phyloP scores from a whole-genome alignment of 2,113 vertebrate species.

The Indicator indicator region DNA sequence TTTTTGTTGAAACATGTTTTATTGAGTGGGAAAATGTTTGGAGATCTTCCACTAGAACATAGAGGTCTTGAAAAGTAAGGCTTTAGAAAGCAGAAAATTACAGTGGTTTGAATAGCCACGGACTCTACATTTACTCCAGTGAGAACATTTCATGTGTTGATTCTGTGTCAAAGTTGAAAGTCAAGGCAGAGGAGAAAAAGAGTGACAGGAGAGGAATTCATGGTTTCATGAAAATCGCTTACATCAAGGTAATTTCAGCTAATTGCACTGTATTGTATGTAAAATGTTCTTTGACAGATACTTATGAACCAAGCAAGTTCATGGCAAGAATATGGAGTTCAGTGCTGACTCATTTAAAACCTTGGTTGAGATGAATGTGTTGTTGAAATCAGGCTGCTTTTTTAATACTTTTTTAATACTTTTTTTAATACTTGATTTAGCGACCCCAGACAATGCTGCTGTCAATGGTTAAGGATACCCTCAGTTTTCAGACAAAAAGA shows the following conservation, averaged over 20 bases:
- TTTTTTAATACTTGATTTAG: neutral
- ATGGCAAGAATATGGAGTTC: neutral
- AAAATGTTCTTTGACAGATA: neutral
- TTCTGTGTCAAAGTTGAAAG: neutral
- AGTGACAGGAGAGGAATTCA: neutral
- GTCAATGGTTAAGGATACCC: neutral
- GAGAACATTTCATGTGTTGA: neutral
- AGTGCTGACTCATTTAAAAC: neutral
- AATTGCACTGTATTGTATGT: neutral
- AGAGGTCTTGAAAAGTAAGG: neutral
- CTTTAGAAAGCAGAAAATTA: neutral
- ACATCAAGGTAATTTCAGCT: neutral
- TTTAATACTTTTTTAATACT: no score
- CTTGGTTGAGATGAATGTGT: rapidly evolving
- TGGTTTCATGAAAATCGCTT: neutral
- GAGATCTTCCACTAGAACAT: conserved; percentile 1
- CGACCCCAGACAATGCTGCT: neutral
- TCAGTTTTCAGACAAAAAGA: neutral
- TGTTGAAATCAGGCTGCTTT: neutral
- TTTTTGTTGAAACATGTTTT: neutral
- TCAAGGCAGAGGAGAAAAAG: neutral
- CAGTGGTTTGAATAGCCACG: neutral
- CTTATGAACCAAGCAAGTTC: neutral
- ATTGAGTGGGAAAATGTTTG: neutral
- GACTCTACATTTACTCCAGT: neutral